Base-by-base conservation (phyloP, 2,797 vertebrate species). In the Microctenopoma steveboyesi region DNA sequence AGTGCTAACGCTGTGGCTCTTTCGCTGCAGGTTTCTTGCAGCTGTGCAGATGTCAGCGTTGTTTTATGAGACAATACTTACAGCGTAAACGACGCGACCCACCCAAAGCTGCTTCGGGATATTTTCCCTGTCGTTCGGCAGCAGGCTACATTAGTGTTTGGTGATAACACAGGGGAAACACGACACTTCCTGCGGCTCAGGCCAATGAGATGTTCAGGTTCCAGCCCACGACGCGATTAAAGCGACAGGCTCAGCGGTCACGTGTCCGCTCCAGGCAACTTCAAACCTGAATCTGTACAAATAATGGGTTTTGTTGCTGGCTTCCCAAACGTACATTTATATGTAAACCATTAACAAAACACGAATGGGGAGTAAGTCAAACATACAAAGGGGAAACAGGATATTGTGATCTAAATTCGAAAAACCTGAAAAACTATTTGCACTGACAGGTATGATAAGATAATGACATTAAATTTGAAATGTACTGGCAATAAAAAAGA, bases 101-200 rank as follows among this genome's bases (percentile, higher is more conserved):
- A 53, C 13, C 5, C 28, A 1, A 35, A 11, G 37, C 14, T 18
- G 42, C 37, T 27, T 53, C 22, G 39, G 14, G 47, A 7, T 13
- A 16, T 35, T 0, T 7, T 4, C 1, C 49, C 22, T 52, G 15
- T 4, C 37, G 40, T 51, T 64, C 25, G 15, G 14, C 15, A 5
- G 33, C 15, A 39, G 57, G 16, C 39, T 58, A 5, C 22, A 73
- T 67, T 48, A 18, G 15, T 28, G 51, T 25, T 37, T 8, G 12
- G 54, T 3, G 45, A 72, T 53, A 80, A 84, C 66, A 77, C 81
- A 78, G 85, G 79, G 86, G 74, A 61, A 59, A 12, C 53, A 10
- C 3, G 9, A 12, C 37, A 87, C 76, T 88, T 90, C 88, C 87
- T 52, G 4, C 16, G 8, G 12, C 3, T 55, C 50, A 46, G 68